These are phyloP conservation scores for Copsychus sechellarum DNA, from an alignment of 2,113 vertebrate genomes.

Conservation along the genomic window DNA sequence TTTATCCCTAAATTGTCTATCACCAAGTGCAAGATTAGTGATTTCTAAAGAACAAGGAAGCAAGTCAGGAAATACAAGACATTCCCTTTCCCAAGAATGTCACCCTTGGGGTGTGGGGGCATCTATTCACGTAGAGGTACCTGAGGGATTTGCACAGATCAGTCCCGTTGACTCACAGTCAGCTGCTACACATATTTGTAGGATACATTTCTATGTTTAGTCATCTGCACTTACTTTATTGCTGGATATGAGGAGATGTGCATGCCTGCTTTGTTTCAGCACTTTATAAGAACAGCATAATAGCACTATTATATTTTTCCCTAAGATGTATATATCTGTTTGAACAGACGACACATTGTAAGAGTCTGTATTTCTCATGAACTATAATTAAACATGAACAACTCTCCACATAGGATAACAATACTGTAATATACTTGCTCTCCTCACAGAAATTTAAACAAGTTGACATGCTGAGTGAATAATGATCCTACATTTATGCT, in stretches of 20 bases:
- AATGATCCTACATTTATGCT: conserved; percentile 32
- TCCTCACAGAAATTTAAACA: conserved; percentile 38
- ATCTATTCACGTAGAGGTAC: not conserved
- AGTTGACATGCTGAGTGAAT: not conserved
- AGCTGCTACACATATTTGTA: not conserved
- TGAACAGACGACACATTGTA: not conserved
- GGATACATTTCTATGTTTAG: not conserved
- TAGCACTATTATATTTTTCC: conserved; percentile 12
- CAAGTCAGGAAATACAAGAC: not conserved
- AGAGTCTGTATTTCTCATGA: not conserved
- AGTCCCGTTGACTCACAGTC: not conserved
- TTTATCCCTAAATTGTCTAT: not conserved
- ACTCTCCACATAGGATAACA: conserved; percentile 11
- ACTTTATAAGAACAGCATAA: not conserved
- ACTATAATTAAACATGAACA: conserved; percentile 54
- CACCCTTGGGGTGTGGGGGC: not conserved
- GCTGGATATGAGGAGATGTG: not conserved
- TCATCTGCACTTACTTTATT: not conserved
- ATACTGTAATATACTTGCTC: conserved; percentile 25
- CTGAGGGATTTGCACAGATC: not conserved
- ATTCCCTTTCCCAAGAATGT: not conserved
- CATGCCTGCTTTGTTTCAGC: not conserved
- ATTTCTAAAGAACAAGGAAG: not conserved
- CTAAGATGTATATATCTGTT: conserved; percentile 28
- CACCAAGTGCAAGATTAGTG: not conserved